These are phyloP conservation scores for Scophthalmus maximus DNA, from an alignment of 2,113 vertebrate genomes.

Conservation along the genomic window DNA sequence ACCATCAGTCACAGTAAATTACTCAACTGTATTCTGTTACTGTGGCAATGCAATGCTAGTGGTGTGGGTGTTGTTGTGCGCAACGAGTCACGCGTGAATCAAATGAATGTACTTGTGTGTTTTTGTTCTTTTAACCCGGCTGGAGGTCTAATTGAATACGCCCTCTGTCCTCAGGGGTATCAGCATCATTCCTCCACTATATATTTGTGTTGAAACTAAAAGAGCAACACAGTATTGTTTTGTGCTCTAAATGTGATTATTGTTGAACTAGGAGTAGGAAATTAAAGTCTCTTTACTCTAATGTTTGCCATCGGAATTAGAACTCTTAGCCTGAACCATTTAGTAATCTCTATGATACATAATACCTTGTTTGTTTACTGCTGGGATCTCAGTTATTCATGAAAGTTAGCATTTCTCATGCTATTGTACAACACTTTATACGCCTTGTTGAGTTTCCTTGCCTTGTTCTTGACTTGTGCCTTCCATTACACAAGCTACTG, in stretches of 20 bases:
- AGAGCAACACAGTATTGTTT: not conserved
- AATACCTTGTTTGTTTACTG: constrained; percentile 20
- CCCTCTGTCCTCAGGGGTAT: constrained; percentile 36
- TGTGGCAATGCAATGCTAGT: constrained; percentile 53
- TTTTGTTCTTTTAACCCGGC: constrained; percentile 31
- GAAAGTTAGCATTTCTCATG: constrained; percentile 2
- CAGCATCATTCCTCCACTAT: constrained; percentile 8
- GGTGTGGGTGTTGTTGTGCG: constrained; percentile 26
- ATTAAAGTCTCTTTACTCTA: not conserved
- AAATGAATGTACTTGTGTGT: constrained; percentile 23
- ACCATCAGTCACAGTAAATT: constrained; percentile 65
- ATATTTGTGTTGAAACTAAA: constrained; percentile 29
- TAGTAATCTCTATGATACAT: not conserved
- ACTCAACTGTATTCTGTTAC: constrained; percentile 71
- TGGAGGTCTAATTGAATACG: constrained; percentile 54
- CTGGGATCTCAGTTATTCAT: constrained; percentile 20
- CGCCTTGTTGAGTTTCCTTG: constrained; percentile 28
- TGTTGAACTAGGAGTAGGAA: too few species aligned
- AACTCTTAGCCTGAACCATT: not conserved
- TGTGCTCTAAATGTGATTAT: too few species aligned
- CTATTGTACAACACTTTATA: not conserved
- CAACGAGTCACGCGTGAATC: constrained; percentile 23
- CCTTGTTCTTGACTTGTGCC: constrained; percentile 22
- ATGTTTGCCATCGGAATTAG: not conserved
- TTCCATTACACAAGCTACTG: constrained; percentile 29